These are phyloP conservation scores for Drosophila pseudoananassae DNA, from an alignment of 1,140 invertebrate genomes.

Conservation along the genomic window DNA sequence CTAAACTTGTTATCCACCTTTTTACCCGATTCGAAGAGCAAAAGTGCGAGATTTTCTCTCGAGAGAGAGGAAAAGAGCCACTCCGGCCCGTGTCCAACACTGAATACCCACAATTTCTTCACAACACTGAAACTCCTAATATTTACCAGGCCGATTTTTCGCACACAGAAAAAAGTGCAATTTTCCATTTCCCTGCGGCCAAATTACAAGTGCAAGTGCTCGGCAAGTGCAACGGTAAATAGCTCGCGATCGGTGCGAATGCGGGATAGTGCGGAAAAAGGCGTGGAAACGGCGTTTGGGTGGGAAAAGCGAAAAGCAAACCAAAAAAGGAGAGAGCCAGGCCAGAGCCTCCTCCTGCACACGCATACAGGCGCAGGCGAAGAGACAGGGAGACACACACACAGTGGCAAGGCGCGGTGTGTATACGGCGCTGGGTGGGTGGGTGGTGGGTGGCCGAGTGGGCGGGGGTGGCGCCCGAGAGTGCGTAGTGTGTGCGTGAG, in stretches of 20 bases:
- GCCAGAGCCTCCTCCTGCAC: slow-evolving; percentile 38
- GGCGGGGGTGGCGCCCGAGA: slow-evolving; percentile 57
- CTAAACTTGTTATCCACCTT: no score
- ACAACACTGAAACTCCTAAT: background rate
- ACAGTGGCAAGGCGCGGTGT: slow-evolving; percentile 56
- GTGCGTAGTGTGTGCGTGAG: slow-evolving; percentile 59
- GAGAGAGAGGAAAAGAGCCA: slow-evolving; percentile 60
- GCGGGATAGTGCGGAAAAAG: slow-evolving; percentile 20
- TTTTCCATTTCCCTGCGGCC: slow-evolving; percentile 56
- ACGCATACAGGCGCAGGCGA: slow-evolving; percentile 13
- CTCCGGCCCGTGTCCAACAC: background rate
- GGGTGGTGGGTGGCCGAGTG: slow-evolving; percentile 37
- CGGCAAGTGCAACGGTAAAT: slow-evolving; percentile 68
- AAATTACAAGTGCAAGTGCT: slow-evolving; percentile 63
- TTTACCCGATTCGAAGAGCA: slow-evolving; percentile 48
- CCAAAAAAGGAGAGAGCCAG: slow-evolving; percentile 6
- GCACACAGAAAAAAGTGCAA: slow-evolving; percentile 70
- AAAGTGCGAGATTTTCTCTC: slow-evolving; percentile 10
- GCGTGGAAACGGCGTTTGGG: slow-evolving; percentile 13
- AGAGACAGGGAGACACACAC: slow-evolving; percentile 29
- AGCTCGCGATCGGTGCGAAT: slow-evolving; percentile 24
- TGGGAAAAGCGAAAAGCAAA: slow-evolving; percentile 16
- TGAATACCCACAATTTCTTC: background rate
- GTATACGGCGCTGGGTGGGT: slow-evolving; percentile 72
- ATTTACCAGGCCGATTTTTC: slow-evolving; percentile 56